Evolutionary conservation across 1,140 invertebrate species (phyloP).

Genomic region (Trachymyrmex cornetzi): DNA sequence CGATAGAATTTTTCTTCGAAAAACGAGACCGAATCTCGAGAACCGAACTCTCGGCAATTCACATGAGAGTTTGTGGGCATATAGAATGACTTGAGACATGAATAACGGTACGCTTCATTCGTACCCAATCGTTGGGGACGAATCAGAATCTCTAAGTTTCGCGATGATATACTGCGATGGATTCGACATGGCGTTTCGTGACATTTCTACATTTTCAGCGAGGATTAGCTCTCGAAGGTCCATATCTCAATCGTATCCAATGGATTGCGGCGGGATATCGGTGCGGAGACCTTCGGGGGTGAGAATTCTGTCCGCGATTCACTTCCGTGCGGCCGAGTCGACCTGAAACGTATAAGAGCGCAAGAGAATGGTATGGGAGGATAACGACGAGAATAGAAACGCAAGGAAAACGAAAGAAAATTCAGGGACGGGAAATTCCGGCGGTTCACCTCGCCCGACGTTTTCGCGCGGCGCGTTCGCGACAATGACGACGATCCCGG

Average conservation of each 20-base stretch:
- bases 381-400: background rate
- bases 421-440: slow-evolving; percentile 56
- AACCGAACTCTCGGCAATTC: slow-evolving; percentile 34
- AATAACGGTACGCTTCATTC: slow-evolving; percentile 23
- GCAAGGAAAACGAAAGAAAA: slow-evolving; percentile 11
- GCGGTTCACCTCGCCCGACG: slow-evolving; percentile 67
- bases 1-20: slow-evolving; percentile 38
- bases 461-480: slow-evolving; percentile 56
- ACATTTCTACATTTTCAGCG: background rate
- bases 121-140: background rate
- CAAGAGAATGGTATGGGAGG: background rate
- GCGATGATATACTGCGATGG: background rate
- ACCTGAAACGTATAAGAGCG: background rate
- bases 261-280: background rate
- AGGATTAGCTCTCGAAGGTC: background rate
- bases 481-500: slow-evolving; percentile 13
- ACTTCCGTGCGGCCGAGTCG: slow-evolving; percentile 1
- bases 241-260: slow-evolving; percentile 34
- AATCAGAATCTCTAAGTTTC: background rate
- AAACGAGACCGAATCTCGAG: background rate
- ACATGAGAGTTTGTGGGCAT: slow-evolving; percentile 17
- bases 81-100: background rate
- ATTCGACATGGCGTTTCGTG: background rate
- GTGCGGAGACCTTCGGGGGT: too few relatives aligned
- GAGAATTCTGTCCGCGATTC: slow-evolving; percentile 23